Conservation (phyloP, 2,888 invertebrate species). For the Drosophila recens region DNA sequence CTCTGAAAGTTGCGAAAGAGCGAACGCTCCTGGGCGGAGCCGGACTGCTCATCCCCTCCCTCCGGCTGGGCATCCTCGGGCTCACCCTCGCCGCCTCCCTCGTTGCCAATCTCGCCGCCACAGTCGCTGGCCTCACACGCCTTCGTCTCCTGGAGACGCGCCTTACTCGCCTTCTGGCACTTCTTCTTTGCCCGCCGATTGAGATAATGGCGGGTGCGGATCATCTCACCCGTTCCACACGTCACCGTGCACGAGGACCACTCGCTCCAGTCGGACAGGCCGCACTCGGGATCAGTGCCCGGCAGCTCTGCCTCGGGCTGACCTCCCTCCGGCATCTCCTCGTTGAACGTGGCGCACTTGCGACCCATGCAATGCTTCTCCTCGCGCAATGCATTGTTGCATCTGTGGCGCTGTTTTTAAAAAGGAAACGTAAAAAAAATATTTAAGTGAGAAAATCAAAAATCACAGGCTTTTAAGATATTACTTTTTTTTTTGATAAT, state of each 20-base stretch:
- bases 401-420: conserved; percentile 65
- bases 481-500: too few relatives aligned
- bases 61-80: conserved; percentile 44
- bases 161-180: conserved; percentile 86
- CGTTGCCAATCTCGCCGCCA: conserved; percentile 80
- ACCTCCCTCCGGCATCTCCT: conserved; percentile 63
- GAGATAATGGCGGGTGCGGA: conserved; percentile 89
- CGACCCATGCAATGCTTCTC: conserved; percentile 85
- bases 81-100: conserved; percentile 21
- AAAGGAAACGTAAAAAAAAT: too few relatives aligned
- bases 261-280: conserved; percentile 90
- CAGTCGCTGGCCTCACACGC: conserved; percentile 85
- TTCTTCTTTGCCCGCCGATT: conserved; percentile 88
- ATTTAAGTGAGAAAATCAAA: too few relatives aligned
- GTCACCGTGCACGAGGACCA: conserved; percentile 93
- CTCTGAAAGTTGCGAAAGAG: conserved; percentile 77
- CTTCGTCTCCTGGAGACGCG: conserved; percentile 86
- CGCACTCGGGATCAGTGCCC: conserved; percentile 87
- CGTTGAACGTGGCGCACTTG: conserved; percentile 80
- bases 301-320: conserved; percentile 53
- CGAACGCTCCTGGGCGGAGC: conserved; percentile 65
- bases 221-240: conserved; percentile 90
- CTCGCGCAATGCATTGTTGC: conserved; percentile 79
- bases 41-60: conserved; percentile 51
- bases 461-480: too few relatives aligned